phyloP scores from a whole-genome alignment of 2,797 vertebrate species.

The Pristis pectinata region DNA sequence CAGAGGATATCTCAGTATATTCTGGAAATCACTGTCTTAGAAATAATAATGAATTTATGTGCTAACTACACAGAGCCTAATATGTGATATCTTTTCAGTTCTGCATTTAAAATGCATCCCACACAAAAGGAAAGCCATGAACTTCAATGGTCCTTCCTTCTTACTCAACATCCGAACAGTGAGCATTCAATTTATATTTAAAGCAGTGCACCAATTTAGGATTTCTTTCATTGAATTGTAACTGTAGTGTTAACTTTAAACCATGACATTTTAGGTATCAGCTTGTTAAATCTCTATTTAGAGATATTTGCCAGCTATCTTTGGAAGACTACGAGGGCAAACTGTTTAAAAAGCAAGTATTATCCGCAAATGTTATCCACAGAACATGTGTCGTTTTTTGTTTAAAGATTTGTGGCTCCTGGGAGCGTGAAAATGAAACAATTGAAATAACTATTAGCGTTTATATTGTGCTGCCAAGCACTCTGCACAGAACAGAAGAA shows the following conservation, averaged over 20 bases:
- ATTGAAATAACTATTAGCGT: conserved; percentile 17
- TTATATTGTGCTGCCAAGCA: conserved; percentile 3
- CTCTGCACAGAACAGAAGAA: not conserved
- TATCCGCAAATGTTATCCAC: not conserved
- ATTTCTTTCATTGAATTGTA: not conserved
- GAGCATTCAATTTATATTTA: not conserved
- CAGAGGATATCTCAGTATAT: not conserved
- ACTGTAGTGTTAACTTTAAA: not conserved
- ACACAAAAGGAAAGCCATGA: not conserved
- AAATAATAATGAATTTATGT: not conserved
- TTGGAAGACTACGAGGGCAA: not conserved
- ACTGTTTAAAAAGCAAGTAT: not conserved
- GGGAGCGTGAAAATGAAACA: conserved; percentile 7
- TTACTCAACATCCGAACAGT: not conserved
- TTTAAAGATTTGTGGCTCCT: not conserved
- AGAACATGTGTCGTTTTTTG: conserved; percentile 15
- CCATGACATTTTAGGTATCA: not conserved
- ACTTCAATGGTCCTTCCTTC: not conserved
- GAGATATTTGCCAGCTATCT: not conserved
- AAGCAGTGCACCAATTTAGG: not conserved
- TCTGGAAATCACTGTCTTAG: too few relatives aligned
- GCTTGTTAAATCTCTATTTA: not conserved
- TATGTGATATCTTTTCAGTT: not conserved
- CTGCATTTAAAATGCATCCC: not conserved
- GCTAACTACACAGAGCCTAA: not conserved